These are phyloP conservation scores for Napeogenes sylphis DNA, from an alignment of 2,888 invertebrate species.

Conservation along the genomic window DNA sequence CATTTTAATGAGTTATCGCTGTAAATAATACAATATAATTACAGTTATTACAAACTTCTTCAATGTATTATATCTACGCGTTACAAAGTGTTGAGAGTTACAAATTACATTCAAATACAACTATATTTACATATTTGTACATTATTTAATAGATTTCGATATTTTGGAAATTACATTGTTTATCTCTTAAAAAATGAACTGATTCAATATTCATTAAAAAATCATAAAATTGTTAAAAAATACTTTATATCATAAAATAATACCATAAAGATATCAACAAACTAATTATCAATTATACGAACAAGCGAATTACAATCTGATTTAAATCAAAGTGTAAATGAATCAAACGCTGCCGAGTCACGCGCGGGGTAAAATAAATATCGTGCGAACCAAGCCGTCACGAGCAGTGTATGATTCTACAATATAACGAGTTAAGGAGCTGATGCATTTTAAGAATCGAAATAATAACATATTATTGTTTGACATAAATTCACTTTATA, in stretches of 20 bases:
- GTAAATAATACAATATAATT: conserved; percentile 8
- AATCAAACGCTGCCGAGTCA: conserved; percentile 33
- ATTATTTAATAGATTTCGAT: too few relatives aligned
- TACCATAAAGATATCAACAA: not conserved
- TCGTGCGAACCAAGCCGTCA: conserved; percentile 53
- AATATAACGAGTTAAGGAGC: conserved; percentile 18
- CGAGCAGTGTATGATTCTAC: conserved; percentile 32
- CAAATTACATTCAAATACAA: too few relatives aligned
- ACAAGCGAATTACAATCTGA: conserved; percentile 14
- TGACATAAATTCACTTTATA: too few relatives aligned
- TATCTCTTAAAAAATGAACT: too few relatives aligned
- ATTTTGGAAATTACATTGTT: too few relatives aligned
- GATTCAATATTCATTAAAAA: too few relatives aligned
- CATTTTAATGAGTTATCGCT: conserved; percentile 15
- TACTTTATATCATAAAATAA: not conserved
- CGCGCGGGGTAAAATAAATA: conserved; percentile 43
- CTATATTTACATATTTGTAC: too few relatives aligned
- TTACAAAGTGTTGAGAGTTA: too few relatives aligned
- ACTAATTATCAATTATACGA: conserved; percentile 3
- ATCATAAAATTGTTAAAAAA: too few relatives aligned
- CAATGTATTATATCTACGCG: not conserved
- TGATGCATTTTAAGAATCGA: not conserved
- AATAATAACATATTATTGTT: too few relatives aligned
- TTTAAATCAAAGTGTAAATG: conserved; percentile 22
- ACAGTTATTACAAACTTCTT: conserved; percentile 13